Conservation (phyloP, 2,797 vertebrate species). For the Botia almorhae region DNA sequence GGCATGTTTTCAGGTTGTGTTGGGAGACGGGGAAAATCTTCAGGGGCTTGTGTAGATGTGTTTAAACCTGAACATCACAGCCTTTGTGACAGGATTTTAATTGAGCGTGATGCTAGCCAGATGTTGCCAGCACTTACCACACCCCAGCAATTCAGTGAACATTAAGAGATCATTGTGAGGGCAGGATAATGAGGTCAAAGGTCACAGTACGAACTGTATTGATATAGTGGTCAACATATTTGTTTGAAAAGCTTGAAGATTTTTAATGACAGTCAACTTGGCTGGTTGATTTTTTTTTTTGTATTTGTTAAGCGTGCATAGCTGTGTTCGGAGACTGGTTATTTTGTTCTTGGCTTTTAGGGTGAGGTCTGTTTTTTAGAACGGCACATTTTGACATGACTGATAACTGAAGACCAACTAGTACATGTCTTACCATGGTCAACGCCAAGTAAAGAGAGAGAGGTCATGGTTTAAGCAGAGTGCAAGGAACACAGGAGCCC, state of each 20-base stretch:
- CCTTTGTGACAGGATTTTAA: constrained; percentile 14
- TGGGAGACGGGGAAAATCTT: constrained; percentile 12
- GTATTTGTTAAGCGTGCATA: no score
- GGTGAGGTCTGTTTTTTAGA: constrained; percentile 7
- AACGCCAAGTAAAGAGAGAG: constrained; percentile 20
- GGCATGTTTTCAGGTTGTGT: constrained; percentile 16
- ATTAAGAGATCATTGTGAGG: neutral
- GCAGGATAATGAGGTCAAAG: constrained; percentile 9
- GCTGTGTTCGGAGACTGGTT: no score
- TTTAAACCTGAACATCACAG: constrained; percentile 23
- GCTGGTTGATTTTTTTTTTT: no score
- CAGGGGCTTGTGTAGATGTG: constrained; percentile 31
- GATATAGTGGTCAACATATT: neutral
- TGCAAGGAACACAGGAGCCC: constrained; percentile 41
- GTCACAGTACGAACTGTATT: neutral
- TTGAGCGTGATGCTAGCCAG: neutral
- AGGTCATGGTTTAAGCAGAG: constrained; percentile 51
- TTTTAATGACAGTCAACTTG: no score
- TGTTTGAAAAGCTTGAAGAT: no score
- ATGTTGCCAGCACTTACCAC: constrained; percentile 13
- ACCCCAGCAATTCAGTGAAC: constrained; percentile 12
- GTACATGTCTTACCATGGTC: constrained; percentile 14
- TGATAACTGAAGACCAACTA: constrained; percentile 28
- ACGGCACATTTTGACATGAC: constrained; percentile 12
- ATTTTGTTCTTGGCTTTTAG: no score